Evolutionary conservation across 2,888 invertebrate species (phyloP), one percentile per base, ranked within the genome.

Genomic region (Agonopterix alstromeriana): DNA sequence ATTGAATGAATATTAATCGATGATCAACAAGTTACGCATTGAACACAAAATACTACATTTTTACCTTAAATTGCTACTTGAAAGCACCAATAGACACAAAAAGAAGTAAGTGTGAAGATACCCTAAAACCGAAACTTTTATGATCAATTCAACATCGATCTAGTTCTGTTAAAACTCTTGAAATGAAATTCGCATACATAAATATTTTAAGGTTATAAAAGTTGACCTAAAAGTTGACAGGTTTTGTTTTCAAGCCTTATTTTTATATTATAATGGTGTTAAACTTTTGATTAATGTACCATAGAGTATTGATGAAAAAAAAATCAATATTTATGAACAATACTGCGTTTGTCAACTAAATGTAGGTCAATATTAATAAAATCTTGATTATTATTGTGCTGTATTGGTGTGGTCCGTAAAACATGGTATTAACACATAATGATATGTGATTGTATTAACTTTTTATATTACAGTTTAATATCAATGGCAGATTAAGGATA

Each of bases 351-450:
- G 65, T 63, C 63, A 54, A 47, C 7, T 7, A 53, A 57, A 72
- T 61, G 61, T 68, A 50, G 65, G 61, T 45, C 62, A 51, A 53
- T 56, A 61, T 64, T 61, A 65, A 61, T 62, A 64, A 55, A 56
- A 48, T 54, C 47, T 55, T 40, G 52, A 47, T 46, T 27, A 58
- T 45, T 53, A 50, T 54, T 52, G 48, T 46, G 27, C 50, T 53
- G 51, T 41, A 36, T 47, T 54, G 48, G 56, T 56, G 56, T 55
- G 58, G 53, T 53, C 54, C 51, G 45, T 47, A 50, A 50, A 47
- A 51, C 42, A 12, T 42, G 42, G 45, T 50, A 55, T 53, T 55
- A 52, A 46, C 51, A 55, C 52, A 52, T 50, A 54, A 54, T 55
- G 46, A 46, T 51, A 50, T 44, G 10, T 45, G 44, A 10, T 10